These are phyloP conservation scores for Henricia sp. DNA, from an alignment of 53 echinoderm and acorn worm species.

Conservation along the genomic window DNA sequence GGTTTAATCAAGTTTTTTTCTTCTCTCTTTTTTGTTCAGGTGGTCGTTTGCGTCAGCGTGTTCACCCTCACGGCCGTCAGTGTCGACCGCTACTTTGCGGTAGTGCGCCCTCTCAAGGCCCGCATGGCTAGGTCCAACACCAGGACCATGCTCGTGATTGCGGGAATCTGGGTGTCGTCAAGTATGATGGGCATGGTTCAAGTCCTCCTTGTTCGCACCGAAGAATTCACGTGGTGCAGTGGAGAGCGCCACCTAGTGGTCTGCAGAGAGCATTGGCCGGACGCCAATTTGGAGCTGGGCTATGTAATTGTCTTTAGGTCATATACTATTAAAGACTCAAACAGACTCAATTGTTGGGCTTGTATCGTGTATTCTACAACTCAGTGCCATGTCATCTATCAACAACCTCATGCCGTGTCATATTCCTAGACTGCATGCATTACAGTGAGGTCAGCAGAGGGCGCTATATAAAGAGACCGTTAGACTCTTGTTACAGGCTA, in stretches of 20 bases:
- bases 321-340: too few relatives aligned
- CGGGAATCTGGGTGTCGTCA: constrained; percentile 75
- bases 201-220: constrained; percentile 64
- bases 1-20: too few relatives aligned
- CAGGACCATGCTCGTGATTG: constrained; percentile 69
- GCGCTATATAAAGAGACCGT: too few relatives aligned
- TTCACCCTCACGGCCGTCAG: constrained; percentile 85
- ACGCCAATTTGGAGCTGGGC: constrained; percentile 64
- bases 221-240: constrained; percentile 55
- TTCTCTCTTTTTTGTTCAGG: constrained; percentile 23
- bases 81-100: constrained; percentile 90
- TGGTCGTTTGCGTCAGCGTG: constrained; percentile 69
- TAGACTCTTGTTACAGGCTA: too few relatives aligned
- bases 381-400: too few relatives aligned
- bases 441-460: too few relatives aligned
- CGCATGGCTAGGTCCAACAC: constrained; percentile 75
- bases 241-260: constrained; percentile 64
- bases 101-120: constrained; percentile 80
- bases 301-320: too few relatives aligned
- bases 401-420: too few relatives aligned
- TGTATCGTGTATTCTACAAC: too few relatives aligned
- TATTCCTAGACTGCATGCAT: too few relatives aligned
- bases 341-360: too few relatives aligned
- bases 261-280: constrained; percentile 78
- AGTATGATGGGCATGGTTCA: constrained; percentile 73